Conservation (phyloP, 2,888 invertebrate species). For the Cheilosia scutellata region DNA sequence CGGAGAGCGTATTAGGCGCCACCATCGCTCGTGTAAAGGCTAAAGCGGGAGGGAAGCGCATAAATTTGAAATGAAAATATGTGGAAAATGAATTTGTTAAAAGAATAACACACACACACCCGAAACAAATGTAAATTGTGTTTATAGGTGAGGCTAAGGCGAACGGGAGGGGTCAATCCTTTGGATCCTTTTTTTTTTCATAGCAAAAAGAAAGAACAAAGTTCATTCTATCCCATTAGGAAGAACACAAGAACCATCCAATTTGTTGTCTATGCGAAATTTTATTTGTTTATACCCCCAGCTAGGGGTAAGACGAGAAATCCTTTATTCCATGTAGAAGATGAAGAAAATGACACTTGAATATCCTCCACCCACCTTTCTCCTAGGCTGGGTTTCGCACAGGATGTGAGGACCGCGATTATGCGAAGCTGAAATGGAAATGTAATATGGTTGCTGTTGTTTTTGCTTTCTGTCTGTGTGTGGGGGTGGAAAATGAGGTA, state of each 20-base stretch:
- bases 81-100: conserved; percentile 69
- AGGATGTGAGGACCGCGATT: conserved; percentile 17
- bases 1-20: conserved; percentile 7
- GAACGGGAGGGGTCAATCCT: conserved; percentile 49
- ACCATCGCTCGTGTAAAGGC: conserved; percentile 19
- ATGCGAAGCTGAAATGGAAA: conserved; percentile 33
- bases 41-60: conserved; percentile 39
- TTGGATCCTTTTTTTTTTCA: conserved; percentile 22
- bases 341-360: conserved; percentile 38
- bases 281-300: conserved; percentile 58
- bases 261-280: conserved; percentile 61
- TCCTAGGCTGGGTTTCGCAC: not conserved
- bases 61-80: conserved; percentile 69
- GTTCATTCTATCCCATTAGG: conserved; percentile 13
- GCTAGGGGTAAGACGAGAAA: conserved; percentile 19
- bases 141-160: conserved; percentile 6
- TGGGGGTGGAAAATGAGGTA: not conserved
- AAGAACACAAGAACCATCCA: conserved; percentile 31
- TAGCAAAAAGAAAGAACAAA: conserved; percentile 3
- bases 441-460: conserved; percentile 38
- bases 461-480: not conserved
- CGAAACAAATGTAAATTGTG: not conserved
- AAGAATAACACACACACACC: conserved; percentile 63
- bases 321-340: conserved; percentile 25
- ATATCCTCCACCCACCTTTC: not conserved